These are phyloP conservation scores for Acrossocheilus fasciatus DNA, from an alignment of 2,797 vertebrate genomes.

Conservation along the genomic window DNA sequence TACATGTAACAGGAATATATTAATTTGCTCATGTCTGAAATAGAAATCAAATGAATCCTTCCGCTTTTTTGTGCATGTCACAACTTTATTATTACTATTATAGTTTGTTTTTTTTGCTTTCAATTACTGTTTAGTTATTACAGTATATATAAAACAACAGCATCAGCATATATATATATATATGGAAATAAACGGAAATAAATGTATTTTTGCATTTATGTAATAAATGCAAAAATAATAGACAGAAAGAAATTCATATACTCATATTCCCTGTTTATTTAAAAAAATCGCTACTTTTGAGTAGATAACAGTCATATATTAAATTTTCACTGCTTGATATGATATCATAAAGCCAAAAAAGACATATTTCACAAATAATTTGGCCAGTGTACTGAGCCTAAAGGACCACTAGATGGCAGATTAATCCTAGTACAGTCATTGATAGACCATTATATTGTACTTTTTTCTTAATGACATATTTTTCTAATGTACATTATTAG, in stretches of 20 bases:
- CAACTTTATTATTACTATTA: too few relatives aligned
- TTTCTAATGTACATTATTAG: neutral
- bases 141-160: too few relatives aligned
- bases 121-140: too few relatives aligned
- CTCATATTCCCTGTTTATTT: too few relatives aligned
- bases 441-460: neutral
- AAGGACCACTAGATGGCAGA: slow-evolving; percentile 19
- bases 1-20: neutral
- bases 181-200: too few relatives aligned
- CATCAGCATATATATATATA: too few relatives aligned
- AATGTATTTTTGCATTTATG: too few relatives aligned
- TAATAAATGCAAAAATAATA: too few relatives aligned
- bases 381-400: neutral
- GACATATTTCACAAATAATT: neutral
- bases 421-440: neutral
- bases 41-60: neutral
- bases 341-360: neutral
- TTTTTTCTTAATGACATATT: neutral
- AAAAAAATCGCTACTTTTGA: neutral
- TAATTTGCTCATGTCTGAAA: neutral
- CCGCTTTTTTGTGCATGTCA: neutral
- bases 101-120: too few relatives aligned
- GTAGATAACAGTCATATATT: neutral
- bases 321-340: too few relatives aligned
- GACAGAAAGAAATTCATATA: too few relatives aligned